Percentiles rank a stretch among this genome's conserved stretches.
Conservation (phyloP, 1,140 invertebrate species). For the Lasioglossum albipes region DNA sequence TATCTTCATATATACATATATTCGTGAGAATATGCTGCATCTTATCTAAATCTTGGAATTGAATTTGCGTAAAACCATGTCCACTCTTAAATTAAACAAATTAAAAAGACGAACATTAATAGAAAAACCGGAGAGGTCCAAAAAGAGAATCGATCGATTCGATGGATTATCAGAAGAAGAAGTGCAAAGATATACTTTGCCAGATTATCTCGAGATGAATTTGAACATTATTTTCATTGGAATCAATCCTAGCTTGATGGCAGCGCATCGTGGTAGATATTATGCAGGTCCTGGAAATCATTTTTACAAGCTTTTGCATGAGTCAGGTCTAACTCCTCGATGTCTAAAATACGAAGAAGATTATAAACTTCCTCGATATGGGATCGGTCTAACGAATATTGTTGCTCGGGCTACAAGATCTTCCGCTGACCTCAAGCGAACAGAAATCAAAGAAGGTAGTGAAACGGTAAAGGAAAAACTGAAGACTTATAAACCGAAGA, state of each 20-base stretch:
- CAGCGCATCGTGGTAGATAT: constrained; percentile 76
- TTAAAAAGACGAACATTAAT: constrained; percentile 55
- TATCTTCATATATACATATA: too few relatives aligned
- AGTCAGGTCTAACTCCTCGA: constrained; percentile 68
- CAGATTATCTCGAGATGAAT: constrained; percentile 71
- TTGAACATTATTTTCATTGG: constrained; percentile 76
- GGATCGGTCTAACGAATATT: constrained; percentile 77
- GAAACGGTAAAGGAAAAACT: constrained; percentile 70
- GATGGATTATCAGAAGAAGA: constrained; percentile 75
- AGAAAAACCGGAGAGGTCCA: constrained; percentile 33
- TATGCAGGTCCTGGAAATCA: constrained; percentile 79
- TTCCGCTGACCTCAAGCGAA: constrained; percentile 72
- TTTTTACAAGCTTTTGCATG: constrained; percentile 76
- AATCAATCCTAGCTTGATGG: constrained; percentile 77
- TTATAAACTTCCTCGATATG: constrained; percentile 67
- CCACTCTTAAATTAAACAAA: constrained; percentile 64
- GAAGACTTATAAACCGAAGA: constrained; percentile 72
- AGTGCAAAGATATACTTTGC: constrained; percentile 70
- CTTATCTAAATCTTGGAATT: not conserved
- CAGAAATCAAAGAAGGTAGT: constrained; percentile 75
- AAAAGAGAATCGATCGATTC: constrained; percentile 70
- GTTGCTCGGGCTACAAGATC: constrained; percentile 75
- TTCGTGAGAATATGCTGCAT: too few relatives aligned
- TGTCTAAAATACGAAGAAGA: constrained; percentile 73
- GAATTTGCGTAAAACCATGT: constrained; percentile 53